Percentiles rank a stretch among this genome's conserved stretches.
Evolutionary conservation across 1,140 invertebrate genomes (phyloP).

Genomic region (Dinothrombium tinctorium): DNA sequence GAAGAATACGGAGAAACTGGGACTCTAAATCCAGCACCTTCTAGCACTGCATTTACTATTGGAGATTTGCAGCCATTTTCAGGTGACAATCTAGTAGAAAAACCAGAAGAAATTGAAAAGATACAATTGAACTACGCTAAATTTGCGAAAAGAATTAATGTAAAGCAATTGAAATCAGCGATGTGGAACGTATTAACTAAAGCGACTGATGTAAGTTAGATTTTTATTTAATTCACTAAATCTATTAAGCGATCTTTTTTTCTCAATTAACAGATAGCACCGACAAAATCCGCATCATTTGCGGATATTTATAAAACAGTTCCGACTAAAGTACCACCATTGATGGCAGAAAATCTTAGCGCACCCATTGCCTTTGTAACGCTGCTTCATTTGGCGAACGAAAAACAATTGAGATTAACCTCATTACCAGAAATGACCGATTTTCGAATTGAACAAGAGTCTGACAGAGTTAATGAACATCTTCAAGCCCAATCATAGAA

Average conservation of each 20-base stretch:
- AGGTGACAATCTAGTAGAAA: conserved; percentile 30
- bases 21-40: no score
- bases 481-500: no score
- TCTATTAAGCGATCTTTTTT: not conserved
- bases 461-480: no score
- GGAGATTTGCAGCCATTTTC: not conserved
- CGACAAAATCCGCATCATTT: conserved; percentile 18
- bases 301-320: conserved; percentile 31
- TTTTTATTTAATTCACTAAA: not conserved
- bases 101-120: conserved; percentile 33
- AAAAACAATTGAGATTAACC: no score
- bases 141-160: conserved; percentile 50
- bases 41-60: not conserved
- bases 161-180: conserved; percentile 42
- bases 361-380: conserved; percentile 46
- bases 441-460: no score
- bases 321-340: conserved; percentile 30
- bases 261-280: not conserved
- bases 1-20: no score
- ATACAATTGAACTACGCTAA: conserved; percentile 43
- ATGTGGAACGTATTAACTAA: conserved; percentile 36
- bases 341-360: conserved; percentile 41
- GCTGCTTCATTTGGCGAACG: conserved; percentile 51
- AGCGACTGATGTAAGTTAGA: not conserved
- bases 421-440: no score